Base-by-base conservation (phyloP, 2,113 vertebrate species). In the Aptenodytes patagonicus region DNA sequence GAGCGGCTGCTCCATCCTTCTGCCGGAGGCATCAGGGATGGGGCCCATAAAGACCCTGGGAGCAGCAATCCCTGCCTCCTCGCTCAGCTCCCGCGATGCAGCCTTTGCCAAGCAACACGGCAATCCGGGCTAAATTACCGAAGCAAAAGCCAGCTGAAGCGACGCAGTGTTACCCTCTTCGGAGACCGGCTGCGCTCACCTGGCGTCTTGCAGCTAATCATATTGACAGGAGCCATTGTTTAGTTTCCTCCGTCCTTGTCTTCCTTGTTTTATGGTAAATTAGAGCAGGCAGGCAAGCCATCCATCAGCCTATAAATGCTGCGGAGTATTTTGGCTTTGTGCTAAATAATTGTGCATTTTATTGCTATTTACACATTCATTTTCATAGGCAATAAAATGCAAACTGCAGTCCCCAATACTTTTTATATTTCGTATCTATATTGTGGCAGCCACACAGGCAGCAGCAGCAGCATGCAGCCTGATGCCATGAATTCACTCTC, bases 261-360 rank as follows among this genome's bases (percentile, higher is more conserved):
- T 93, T 90, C 62, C 86, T 92, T 92, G 88, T 89, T 95, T 93
- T 96, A 94, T 82, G 95, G 93, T 81, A 95, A 96, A 96, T 96
- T 94, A 95, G 87, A 94, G 87, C 69, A 57, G 91, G 91, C 91
- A 95, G 87, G 91, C 90, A 75, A 83, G 86, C 72, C 75, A 97
- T 94, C 89, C 90, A 93, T 96, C 95, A 91, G 86, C 64, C 83
- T 94, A 29, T 94, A 87, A 93, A 66, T 51, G 83, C 94, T 65
- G 52, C 1, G 0, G 78, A 93, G 71, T 83, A 68, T 94, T 94
- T 94, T 93, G 87, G 78, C 93, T 95, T 87, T 91, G 88, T 84
- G 88, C 86, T 96, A 94, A 97, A 94, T 96, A 94, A 95, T 95
- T 95, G 92, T 95, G 96, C 94, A 11, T 95, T 97, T 97, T 97